Evolutionary conservation across 2,888 invertebrate species (phyloP), one percentile per base, ranked within the genome.

Genomic region (Diaperis boleti): DNA sequence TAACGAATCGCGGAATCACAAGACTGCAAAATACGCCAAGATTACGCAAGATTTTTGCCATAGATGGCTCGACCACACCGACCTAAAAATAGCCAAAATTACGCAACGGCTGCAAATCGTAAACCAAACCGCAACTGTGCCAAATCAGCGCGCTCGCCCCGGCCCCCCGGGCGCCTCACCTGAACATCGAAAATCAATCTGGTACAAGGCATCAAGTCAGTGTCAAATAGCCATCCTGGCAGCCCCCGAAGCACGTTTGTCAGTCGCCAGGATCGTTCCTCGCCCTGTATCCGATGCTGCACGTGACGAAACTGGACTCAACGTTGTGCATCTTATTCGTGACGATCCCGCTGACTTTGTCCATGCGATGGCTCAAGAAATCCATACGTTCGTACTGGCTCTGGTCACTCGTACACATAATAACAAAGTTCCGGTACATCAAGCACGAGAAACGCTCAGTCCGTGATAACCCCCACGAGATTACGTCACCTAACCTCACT

Each of bases 241-340:
- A 56, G 41, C 39, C 33, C 14, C 39, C 33, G 22, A 26, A 33
- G 2, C 8, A n/a, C 18, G 45, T 77, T 76, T 85, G 86, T 86
- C 86, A 86, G 85, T 86, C 86, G 72, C 86, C 86, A 72, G 86
- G 86, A 76, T 86, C 86, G 73, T 81, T 82, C 69, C 79, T 80
- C 60, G 80, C 79, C 76, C 81, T 75, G 72, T 78, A 79, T 59
- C 79, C 79, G 69, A 78, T 74, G 70, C 76, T 78, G 59, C 77
- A 77, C 59, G 78, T 75, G 39, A 76, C 76, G 65, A 80, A 80
- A 11, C 75, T 77, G 15, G 72, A 60, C 44, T 64, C 64, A 35
- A 64, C 50, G 65, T 75, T 74, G 70, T 76, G 76, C 78, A 80
- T 79, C 77, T 80, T 81, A 79, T 79, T 79, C 41, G 79, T 78